Percentiles rank a stretch among this genome's conserved stretches.
These are phyloP conservation scores for human DNA, from an alignment of 2,113 vertebrate species.

Conservation along the genomic window GRCh38 chr16:51864001-51864500, in stretches of 20 bases:
- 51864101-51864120: neutral
- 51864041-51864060: neutral
- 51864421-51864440: neutral
- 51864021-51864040: neutral
- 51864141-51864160: fast-evolving
- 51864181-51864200: fast-evolving
- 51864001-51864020: neutral
- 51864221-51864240: fast-evolving
- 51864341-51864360: neutral
- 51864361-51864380: neutral
- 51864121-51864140: fast-evolving
- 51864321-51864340: neutral
- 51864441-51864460: fast-evolving
- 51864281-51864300: neutral
- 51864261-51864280: neutral
- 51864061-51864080: neutral
- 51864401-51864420: neutral
- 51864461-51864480: fast-evolving
- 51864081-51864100: neutral
- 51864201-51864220: fast-evolving
- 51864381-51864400: fast-evolving
- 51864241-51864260: neutral
- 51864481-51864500: neutral
- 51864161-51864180: neutral
- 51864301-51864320: neutral